Conservation (phyloP, 2,888 invertebrate genomes). For the Thumatha senex region DNA sequence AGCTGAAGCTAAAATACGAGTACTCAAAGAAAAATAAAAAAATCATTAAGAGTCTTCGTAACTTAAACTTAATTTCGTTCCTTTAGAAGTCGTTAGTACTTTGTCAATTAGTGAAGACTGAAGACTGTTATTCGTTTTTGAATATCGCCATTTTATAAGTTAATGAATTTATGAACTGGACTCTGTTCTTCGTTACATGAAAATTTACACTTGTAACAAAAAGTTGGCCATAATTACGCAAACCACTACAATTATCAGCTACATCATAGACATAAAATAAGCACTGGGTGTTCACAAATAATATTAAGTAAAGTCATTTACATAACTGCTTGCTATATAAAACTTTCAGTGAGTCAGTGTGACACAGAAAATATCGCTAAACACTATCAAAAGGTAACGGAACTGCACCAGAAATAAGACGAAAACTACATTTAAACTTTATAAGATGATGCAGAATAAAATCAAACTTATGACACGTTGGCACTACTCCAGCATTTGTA, state of each 20-base stretch:
- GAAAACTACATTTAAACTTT: constrained; percentile 2
- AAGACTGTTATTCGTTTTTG: neutral
- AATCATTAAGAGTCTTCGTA: too few relatives aligned
- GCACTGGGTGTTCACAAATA: constrained; percentile 4
- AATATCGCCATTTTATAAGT: neutral
- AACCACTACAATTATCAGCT: constrained; percentile 1
- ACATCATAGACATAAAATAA: too few relatives aligned
- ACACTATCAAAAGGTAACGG: constrained; percentile 1
- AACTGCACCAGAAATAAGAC: neutral
- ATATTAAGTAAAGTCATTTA: neutral
- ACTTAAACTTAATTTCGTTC: neutral
- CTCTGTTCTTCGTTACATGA: too few relatives aligned
- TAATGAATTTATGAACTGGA: neutral
- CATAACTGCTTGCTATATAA: neutral
- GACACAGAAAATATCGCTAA: neutral
- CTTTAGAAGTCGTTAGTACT: neutral
- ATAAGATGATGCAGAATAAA: constrained; percentile 6
- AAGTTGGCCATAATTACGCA: neutral
- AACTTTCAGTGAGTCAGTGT: neutral
- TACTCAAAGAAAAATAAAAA: too few relatives aligned
- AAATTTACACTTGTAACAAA: neutral
- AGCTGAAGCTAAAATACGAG: neutral
- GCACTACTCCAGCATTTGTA: constrained; percentile 13
- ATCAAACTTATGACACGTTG: constrained; percentile 11
- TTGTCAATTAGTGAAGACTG: neutral